A percentile compares a stretch with the other conserved stretches of the same genome.
Evolutionary conservation across 2,888 invertebrate genomes (phyloP).

Genomic region (Tenthredo distinguenda): DNA sequence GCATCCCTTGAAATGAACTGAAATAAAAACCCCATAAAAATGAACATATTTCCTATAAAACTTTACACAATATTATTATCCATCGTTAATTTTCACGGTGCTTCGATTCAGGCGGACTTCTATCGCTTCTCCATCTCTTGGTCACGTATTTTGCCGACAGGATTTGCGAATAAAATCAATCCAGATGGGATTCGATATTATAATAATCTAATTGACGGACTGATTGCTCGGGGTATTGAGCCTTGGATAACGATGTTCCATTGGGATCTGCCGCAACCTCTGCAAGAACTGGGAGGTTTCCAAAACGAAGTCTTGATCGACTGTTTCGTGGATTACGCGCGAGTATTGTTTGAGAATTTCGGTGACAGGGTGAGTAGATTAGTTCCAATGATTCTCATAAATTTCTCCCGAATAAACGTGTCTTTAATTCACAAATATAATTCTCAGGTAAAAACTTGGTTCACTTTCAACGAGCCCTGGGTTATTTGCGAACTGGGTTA

Average conservation of each 20-base stretch:
- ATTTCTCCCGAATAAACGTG: neutral
- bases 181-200: constrained; percentile 77
- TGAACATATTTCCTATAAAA: neutral
- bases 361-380: constrained; percentile 67
- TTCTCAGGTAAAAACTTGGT: constrained; percentile 53
- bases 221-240: constrained; percentile 82
- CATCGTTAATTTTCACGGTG: neutral
- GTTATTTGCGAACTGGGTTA: neutral
- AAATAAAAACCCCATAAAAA: neutral
- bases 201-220: constrained; percentile 74
- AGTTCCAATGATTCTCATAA: constrained; percentile 15
- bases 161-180: constrained; percentile 73
- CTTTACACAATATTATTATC: neutral
- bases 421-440: neutral
- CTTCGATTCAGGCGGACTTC: constrained; percentile 76
- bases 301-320: constrained; percentile 83
- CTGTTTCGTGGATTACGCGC: constrained; percentile 83
- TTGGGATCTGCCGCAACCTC: constrained; percentile 85
- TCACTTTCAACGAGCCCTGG: constrained; percentile 53
- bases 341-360: constrained; percentile 61
- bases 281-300: constrained; percentile 85
- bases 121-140: constrained; percentile 89
- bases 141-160: constrained; percentile 87
- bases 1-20: neutral
- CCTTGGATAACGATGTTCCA: constrained; percentile 87